Evolutionary conservation across 2,888 invertebrate species (phyloP), one percentile per base, ranked within the genome.

Genomic region (Andrena bicolor): DNA sequence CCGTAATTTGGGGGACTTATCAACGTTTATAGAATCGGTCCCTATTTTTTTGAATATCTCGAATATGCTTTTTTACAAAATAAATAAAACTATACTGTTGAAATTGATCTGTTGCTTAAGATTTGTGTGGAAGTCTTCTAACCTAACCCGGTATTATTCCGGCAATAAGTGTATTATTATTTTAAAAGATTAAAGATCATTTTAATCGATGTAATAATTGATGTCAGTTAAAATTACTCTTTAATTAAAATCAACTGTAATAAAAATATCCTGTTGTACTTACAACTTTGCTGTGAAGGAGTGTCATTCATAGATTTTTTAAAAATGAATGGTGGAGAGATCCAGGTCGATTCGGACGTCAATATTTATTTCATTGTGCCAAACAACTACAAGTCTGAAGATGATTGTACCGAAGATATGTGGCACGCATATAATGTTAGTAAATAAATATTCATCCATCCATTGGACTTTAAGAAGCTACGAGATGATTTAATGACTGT

Each of bases 341-440:
- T 88, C 76, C 90, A 91, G 35, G 53, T 85, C 7, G 84, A 87
- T 16, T 81, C 64, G 20, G 83, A 91, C 65, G 69, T 93, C 51
- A 92, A 90, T 65, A 84, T 94, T 28, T 90, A 90, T 64, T 96
- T 96, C 93, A 94, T 96, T 16, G 94, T 96, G 80, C 95, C 95
- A 1, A 93, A 92, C 48, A 93, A 94, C 80, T 95, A 94, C 88
- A 88, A 92, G 23, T 93, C 92, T 87, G 95, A 95, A 92, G 91
- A 94, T 92, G 95, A 96, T 66, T 96, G 96, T 85, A 94, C 95
- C 0, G 95, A 95, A 82, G 95, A 95, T 80, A 96, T 96, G 96
- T 95, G 95, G 91, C 94, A 95, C 80, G 95, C 96, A 3, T 96
- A 94, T 90, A 94, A 95, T 86, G 96, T 96, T 93, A 94, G 94